Evolutionary conservation across 2,797 vertebrate species (phyloP).

Genomic region (Squalus acanthias): DNA sequence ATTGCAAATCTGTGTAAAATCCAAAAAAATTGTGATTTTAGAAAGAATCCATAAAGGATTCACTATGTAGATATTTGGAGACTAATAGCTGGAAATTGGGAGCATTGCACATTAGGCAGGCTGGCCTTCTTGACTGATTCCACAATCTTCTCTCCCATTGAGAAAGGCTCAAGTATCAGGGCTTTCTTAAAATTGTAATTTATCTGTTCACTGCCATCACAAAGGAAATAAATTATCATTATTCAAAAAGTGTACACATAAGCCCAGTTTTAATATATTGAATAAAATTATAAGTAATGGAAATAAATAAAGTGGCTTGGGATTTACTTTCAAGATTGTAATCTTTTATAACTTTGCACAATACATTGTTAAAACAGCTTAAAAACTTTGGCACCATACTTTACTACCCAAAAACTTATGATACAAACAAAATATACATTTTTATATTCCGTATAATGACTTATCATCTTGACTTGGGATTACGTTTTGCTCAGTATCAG

Average conservation of each 20-base stretch:
- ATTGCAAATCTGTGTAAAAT: background rate
- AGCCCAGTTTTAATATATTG: background rate
- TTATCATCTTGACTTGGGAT: background rate
- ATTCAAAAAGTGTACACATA: background rate
- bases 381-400: background rate
- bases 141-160: no score
- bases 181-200: no score
- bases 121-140: no score
- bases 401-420: background rate
- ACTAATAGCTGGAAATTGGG: no score
- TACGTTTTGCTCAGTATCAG: background rate
- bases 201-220: no score
- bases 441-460: no score
- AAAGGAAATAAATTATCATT: background rate
- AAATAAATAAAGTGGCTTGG: background rate
- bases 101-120: no score
- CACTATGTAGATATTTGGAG: no score
- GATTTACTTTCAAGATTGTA: background rate
- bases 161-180: no score
- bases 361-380: background rate
- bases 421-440: background rate
- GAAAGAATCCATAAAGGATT: no score
- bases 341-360: background rate
- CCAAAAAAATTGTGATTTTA: no score
- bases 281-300: background rate